Conservation (phyloP, 2,113 vertebrate genomes). For the Ictalurus furcatus region DNA sequence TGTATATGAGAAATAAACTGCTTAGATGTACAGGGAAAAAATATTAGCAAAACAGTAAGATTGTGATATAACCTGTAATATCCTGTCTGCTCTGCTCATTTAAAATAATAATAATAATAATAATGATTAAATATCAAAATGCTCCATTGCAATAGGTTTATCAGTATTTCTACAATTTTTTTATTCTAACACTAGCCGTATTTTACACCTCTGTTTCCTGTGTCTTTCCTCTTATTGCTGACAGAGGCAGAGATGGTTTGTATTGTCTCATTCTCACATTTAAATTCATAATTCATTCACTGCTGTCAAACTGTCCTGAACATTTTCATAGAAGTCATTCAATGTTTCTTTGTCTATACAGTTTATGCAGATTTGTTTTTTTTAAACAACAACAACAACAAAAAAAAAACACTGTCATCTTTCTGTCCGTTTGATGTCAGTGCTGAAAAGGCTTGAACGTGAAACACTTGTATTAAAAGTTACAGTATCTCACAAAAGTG, state of each 20-base stretch:
- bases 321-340: not conserved
- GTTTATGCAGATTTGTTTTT: not conserved
- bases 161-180: not conserved
- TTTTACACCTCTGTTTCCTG: conserved; percentile 65
- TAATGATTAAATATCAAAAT: not conserved
- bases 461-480: not conserved
- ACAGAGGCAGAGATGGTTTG: conserved; percentile 98
- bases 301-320: not conserved
- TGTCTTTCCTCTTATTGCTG: conserved; percentile 67
- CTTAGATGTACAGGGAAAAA: not conserved
- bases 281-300: not conserved
- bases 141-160: not conserved
- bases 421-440: not conserved
- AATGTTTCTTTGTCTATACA: not conserved
- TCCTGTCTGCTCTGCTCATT: not conserved
- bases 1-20: not conserved
- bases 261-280: conserved; percentile 67
- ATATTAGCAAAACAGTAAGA: not conserved
- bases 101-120: no score
- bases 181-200: no score
- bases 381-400: no score
- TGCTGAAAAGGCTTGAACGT: not conserved
- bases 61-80: not conserved
- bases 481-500: no score
- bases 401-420: not conserved